Base-by-base conservation (phyloP, 2,888 invertebrate species). In the Odontothrips loti region DNA sequence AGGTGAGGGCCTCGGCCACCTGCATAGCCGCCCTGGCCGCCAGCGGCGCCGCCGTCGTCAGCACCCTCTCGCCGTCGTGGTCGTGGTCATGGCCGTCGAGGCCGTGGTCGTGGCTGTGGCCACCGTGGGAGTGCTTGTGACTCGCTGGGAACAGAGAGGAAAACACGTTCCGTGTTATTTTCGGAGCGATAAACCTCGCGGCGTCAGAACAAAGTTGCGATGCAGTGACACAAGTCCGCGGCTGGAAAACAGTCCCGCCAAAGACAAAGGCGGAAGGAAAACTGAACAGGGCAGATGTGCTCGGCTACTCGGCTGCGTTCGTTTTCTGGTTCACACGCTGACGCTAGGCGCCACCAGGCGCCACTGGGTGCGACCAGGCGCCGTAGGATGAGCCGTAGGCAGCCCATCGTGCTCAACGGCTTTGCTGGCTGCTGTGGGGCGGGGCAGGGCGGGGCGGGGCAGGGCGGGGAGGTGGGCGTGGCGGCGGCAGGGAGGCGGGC, bases 1-100 rank as follows among this genome's bases (percentile, higher is more conserved):
- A 23, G 23, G 68, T 27, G 23, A 75, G 23, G 68, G 68, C 68
- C 68, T 75, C 68, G 68, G 68, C 68, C 68, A 75, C 68, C 20
- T 58, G 58, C 58, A 58, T 58, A 15, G 58, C 58, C 20, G 58
- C 58, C 58, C 58, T 17, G 68, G 68, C 68, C 23, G 68, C 68
- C 68, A 12, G 23, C 11, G 12, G 23, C 23, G 68, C 23, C 23
- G 27, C 68, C 23, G 68, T 27, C 68, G 68, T 75, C 68, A 27
- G 12, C 27, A 27, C 23, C 23, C 27, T 8, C 27, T 27, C 23
- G 68, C 4, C 23, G 68, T 27, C 27, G 68, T 75, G 27, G 68
- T 27, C 27, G 68, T 27, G 68, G 68, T 75, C 23, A 27, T 27
- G 11, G 68, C 23, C 23, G n/a, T 68, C n/a, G 68, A 11, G n/a